These are phyloP conservation scores for Zalophus californianus DNA, from an alignment of 2,797 vertebrate species.

Conservation along the genomic window DNA sequence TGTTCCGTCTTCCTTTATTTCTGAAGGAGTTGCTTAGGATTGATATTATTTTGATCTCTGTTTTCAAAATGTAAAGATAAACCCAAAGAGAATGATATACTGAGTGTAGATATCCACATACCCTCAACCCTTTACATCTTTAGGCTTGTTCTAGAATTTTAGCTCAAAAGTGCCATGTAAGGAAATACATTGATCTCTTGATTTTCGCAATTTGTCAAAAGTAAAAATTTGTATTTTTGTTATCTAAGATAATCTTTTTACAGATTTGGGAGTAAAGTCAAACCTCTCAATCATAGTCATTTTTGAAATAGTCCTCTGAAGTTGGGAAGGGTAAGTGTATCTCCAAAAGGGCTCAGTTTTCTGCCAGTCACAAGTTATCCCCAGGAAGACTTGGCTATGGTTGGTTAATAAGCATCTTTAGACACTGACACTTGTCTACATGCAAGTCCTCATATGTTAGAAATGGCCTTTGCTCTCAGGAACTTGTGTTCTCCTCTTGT, in stretches of 20 bases:
- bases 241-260: neutral
- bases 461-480: neutral
- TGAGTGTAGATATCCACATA: neutral
- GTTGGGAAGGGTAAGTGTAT: neutral
- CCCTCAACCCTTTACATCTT: neutral
- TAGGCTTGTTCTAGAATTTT: neutral
- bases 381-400: neutral
- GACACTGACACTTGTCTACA: neutral
- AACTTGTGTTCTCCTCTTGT: neutral
- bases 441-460: neutral
- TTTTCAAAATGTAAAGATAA: neutral
- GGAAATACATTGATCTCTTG: neutral
- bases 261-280: neutral
- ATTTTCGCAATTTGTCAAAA: neutral
- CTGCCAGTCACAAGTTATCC: neutral
- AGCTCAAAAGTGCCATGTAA: neutral
- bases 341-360: neutral
- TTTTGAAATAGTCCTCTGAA: neutral
- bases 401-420: neutral
- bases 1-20: neutral
- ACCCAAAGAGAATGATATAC: neutral
- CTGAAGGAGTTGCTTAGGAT: neutral
- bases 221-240: neutral
- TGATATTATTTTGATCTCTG: neutral
- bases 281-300: neutral